Percentiles rank a stretch among this genome's conserved stretches.
phyloP scores from a whole-genome alignment of 2,113 vertebrate species.

The Ciconia stormi region DNA sequence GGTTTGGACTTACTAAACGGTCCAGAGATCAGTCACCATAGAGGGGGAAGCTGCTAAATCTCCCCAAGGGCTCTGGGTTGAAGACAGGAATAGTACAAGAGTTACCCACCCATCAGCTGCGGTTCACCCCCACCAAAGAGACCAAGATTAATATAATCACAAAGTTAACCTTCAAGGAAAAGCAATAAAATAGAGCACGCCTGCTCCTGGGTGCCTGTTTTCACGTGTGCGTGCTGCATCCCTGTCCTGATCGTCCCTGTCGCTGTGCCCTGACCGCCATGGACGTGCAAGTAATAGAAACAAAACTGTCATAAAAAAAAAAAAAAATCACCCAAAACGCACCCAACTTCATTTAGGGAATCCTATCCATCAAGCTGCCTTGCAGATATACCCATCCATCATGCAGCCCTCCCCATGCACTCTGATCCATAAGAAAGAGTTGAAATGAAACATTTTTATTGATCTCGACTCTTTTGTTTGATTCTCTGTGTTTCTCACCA shows the following conservation, averaged over 20 bases:
- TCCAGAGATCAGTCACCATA: not conserved
- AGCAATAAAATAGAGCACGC: fast-evolving
- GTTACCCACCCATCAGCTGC: not conserved
- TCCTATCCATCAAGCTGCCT: not conserved
- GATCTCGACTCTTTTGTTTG: not conserved
- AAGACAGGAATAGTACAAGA: not conserved
- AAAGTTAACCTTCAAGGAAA: not conserved
- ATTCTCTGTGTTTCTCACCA: not conserved
- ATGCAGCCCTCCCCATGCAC: not conserved
- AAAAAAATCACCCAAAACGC: not conserved
- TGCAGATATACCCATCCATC: not conserved
- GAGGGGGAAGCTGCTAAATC: not conserved
- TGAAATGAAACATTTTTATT: not conserved
- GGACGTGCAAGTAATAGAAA: fast-evolving
- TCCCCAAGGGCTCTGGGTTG: not conserved
- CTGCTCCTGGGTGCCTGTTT: not conserved
- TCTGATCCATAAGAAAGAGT: not conserved
- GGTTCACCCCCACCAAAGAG: not conserved
- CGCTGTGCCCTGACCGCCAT: fast-evolving
- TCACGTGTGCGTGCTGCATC: fast-evolving
- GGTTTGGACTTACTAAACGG: not conserved
- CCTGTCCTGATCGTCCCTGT: not conserved
- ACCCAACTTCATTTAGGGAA: not conserved
- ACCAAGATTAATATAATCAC: not conserved
- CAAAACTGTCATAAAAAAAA: not conserved